These are phyloP conservation scores for Ceratina australensis DNA, from an alignment of 1,140 invertebrate species.

Conservation along the genomic window DNA sequence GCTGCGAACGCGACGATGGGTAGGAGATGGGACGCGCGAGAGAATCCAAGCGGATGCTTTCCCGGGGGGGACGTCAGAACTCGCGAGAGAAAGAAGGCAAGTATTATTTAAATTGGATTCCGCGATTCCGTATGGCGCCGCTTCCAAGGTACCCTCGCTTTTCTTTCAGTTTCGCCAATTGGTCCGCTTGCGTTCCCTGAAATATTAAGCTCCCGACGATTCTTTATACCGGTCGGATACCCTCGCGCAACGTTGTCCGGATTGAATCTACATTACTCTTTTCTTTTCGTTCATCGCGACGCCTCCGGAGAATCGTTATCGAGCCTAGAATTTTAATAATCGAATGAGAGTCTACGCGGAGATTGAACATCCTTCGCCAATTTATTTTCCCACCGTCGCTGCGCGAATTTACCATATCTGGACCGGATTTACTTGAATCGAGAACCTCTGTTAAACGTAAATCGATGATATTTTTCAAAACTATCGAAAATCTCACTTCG, in stretches of 20 bases:
- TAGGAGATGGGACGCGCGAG: constrained; percentile 2
- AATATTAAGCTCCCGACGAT: constrained; percentile 16
- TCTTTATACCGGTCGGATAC: background rate
- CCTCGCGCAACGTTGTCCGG: background rate
- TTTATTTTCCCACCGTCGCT: background rate
- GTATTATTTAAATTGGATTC: constrained; percentile 73
- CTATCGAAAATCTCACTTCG: too few relatives aligned
- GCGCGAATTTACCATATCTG: background rate
- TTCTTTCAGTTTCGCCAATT: constrained; percentile 16
- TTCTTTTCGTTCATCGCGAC: background rate
- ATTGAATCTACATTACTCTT: background rate
- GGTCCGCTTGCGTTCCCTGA: constrained; percentile 5
- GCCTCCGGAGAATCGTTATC: background rate
- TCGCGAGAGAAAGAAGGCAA: constrained; percentile 21
- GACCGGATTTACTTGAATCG: background rate
- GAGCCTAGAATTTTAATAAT: background rate
- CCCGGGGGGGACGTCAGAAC: constrained; percentile 34
- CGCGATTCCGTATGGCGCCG: constrained; percentile 61
- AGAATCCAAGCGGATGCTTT: constrained; percentile 54
- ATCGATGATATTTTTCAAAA: too few relatives aligned
- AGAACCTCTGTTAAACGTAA: constrained; percentile 10
- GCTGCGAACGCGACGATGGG: constrained; percentile 15
- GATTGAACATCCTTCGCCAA: background rate
- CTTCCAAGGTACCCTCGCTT: constrained; percentile 32
- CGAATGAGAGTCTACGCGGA: background rate